phyloP scores from a whole-genome alignment of 1,140 invertebrate genomes.

The Geopemphigus sp. region DNA sequence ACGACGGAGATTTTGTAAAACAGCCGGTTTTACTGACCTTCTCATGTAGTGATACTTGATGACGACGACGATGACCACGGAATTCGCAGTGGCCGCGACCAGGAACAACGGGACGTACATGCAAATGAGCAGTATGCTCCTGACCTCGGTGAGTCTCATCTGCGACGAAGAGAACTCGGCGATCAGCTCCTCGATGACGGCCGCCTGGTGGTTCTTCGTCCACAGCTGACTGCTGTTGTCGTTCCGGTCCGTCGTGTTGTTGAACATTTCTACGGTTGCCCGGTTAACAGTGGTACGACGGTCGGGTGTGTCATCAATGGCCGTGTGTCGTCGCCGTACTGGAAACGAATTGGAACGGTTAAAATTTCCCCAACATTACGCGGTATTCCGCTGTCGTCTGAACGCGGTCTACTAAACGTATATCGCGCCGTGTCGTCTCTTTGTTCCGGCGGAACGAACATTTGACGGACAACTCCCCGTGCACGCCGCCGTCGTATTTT shows the following conservation, averaged over 20 bases:
- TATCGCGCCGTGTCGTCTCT: too few relatives aligned
- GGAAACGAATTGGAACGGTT: neutral
- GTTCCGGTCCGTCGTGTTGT: slow-evolving; percentile 1
- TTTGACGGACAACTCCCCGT: too few relatives aligned
- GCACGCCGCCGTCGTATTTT: too few relatives aligned
- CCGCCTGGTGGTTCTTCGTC: slow-evolving; percentile 7
- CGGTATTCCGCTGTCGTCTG: too few relatives aligned
- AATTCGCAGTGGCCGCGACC: slow-evolving; percentile 63
- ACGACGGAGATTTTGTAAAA: too few relatives aligned
- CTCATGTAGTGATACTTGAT: slow-evolving; percentile 68
- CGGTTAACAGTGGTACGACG: neutral
- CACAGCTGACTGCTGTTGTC: neutral
- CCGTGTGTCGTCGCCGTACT: neutral
- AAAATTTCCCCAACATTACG: too few relatives aligned
- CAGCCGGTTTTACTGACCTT: too few relatives aligned
- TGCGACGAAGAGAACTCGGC: slow-evolving; percentile 41
- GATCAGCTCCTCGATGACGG: slow-evolving; percentile 45
- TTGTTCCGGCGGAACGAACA: too few relatives aligned
- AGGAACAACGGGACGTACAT: slow-evolving; percentile 64
- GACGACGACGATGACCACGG: slow-evolving; percentile 66
- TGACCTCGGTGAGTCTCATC: slow-evolving; percentile 54
- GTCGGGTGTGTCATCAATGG: neutral
- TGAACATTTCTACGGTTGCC: neutral
- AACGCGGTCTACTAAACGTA: too few relatives aligned
- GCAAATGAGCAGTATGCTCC: slow-evolving; percentile 60